Percentiles rank a stretch among this genome's conserved stretches.
These are phyloP conservation scores for Agapornis canus DNA, from an alignment of 2,797 vertebrate genomes.

Conservation along the genomic window DNA sequence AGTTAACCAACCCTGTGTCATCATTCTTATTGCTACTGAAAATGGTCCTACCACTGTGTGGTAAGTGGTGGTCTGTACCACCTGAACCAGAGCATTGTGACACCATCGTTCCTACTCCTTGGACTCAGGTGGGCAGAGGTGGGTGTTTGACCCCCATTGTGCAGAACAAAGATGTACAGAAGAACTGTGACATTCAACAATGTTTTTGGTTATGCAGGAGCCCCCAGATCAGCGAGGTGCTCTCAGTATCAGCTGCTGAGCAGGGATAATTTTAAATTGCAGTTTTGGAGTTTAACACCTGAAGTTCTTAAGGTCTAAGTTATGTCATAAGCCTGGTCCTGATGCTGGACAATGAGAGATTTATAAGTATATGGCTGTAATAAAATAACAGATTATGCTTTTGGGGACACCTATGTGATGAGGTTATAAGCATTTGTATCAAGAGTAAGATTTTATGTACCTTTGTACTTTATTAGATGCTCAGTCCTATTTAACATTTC, in stretches of 20 bases:
- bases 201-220: background rate
- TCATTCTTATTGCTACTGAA: background rate
- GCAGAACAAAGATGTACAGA: background rate
- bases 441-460: background rate
- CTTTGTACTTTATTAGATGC: background rate
- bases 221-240: fast-evolving
- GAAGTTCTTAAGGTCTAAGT: background rate
- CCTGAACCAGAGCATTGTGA: background rate
- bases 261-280: background rate
- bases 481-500: background rate
- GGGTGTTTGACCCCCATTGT: background rate
- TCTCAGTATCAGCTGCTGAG: background rate
- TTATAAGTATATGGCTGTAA: background rate
- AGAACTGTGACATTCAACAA: background rate
- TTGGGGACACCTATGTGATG: background rate
- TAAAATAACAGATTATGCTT: background rate
- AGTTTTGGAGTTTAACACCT: background rate
- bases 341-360: background rate
- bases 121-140: background rate
- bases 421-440: background rate
- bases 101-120: background rate
- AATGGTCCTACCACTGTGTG: background rate
- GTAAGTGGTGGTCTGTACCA: background rate
- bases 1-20: background rate
- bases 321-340: background rate